Evolutionary conservation across 2,888 invertebrate species (phyloP), one percentile per base, ranked within the genome.

Genomic region (Therioaphis trifolii): DNA sequence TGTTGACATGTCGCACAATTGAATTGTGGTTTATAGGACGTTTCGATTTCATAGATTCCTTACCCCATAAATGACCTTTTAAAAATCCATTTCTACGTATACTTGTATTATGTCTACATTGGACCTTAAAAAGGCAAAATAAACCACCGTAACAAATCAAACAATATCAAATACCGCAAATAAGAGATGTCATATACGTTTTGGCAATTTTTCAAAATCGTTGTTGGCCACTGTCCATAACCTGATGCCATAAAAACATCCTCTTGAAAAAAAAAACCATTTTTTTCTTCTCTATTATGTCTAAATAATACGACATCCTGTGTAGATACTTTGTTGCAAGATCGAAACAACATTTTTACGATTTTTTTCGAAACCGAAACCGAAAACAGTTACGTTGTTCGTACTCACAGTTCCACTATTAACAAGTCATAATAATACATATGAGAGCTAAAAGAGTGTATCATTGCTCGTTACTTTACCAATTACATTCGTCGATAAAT

Each of bases 1-100:
- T 69, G 69, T 79, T 55, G 79, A 79, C 79, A 52, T 66, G 24
- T 55, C n/a, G 35, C 52, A 78, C 68, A 68, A 78, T 69, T 66
- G 49, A 49, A 52, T 72, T 49, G 49, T 72, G 72, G 27, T 72
- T 27, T 69, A n/a, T n/a, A 43, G 69, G 72, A 72, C 52, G 52
- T 72, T 55, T 58, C 3, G 49, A 49, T 66, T 76, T 24, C n/a
- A 21, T 75, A 75, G 55, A 75, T 74, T 58, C 40, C 58, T 55
- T 75, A 24, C 40, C 5, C 40, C 29, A 27, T 27, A 46, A 14
- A 63, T 5, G 12, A 76, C 75, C 75, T 63, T 63, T 46, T 46
- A 46, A 29, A 61, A 9, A 24, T 24, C 14, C 40, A 21, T 58
- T 63, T 46, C n/a, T 46, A 15, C 5, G n/a, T 29, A 21, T 35